These are phyloP conservation scores for Mycteria americana DNA, from an alignment of 2,797 vertebrate species.

Conservation along the genomic window DNA sequence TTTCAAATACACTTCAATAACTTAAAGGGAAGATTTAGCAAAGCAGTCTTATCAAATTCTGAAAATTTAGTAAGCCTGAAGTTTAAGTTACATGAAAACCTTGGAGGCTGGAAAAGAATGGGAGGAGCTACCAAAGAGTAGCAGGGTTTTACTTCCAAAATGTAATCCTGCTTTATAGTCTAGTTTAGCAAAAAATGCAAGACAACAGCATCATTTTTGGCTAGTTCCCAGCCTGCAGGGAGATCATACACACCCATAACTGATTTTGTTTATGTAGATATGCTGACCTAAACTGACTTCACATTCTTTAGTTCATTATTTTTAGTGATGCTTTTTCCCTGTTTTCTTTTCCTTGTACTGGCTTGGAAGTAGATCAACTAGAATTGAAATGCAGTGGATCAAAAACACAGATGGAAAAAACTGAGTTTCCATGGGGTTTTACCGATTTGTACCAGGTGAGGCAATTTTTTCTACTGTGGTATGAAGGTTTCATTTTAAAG, in stretches of 20 bases:
- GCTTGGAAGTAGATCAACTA: background rate
- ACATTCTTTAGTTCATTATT: background rate
- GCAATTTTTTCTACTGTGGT: background rate
- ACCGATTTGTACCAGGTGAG: background rate
- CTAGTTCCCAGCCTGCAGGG: background rate
- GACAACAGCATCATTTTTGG: background rate
- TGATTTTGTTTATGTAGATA: background rate
- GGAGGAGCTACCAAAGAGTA: background rate
- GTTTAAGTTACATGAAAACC: background rate
- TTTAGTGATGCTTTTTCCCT: background rate
- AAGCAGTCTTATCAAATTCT: background rate
- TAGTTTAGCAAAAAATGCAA: background rate
- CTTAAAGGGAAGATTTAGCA: background rate
- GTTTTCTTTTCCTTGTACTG: background rate
- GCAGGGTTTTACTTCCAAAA: background rate
- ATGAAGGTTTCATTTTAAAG: background rate
- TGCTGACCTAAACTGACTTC: background rate
- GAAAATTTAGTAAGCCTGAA: background rate
- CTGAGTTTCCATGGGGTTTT: rapidly evolving
- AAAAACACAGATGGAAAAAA: background rate
- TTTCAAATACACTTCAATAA: background rate
- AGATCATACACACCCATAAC: background rate
- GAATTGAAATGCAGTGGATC: background rate
- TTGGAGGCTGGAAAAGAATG: background rate
- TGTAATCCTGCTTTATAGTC: background rate